Evolutionary conservation across 64 coral and sea anemone genomes (phyloP).

Genomic region (Stylophora pistillata): DNA sequence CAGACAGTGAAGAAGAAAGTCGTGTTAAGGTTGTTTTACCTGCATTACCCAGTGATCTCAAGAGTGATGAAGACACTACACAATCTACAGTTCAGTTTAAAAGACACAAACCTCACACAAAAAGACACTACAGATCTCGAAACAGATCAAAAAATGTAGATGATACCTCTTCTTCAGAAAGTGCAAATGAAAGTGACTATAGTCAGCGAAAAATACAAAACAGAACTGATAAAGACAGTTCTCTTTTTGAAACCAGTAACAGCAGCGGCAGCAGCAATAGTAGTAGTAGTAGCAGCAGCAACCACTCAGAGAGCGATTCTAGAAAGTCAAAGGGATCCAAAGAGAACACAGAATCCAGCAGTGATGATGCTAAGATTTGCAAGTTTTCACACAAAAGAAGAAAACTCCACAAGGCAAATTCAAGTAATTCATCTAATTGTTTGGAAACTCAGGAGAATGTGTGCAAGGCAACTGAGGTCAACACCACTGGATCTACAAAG

Average conservation of each 20-base stretch:
- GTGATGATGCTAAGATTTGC: background rate
- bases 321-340: background rate
- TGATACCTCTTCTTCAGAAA: background rate
- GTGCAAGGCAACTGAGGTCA: background rate
- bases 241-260: background rate
- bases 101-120: background rate
- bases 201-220: background rate
- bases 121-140: constrained; percentile 15
- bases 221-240: background rate
- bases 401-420: background rate
- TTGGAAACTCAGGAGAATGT: background rate
- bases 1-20: background rate
- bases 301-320: background rate
- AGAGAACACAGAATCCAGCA: background rate
- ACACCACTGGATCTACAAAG: background rate
- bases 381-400: background rate
- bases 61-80: background rate
- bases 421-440: background rate
- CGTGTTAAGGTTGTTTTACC: background rate
- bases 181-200: background rate
- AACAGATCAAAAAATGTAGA: background rate
- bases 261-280: background rate
- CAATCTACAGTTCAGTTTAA: background rate
- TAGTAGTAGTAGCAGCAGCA: background rate
- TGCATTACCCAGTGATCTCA: background rate